These are phyloP conservation scores for Eospalax fontanierii DNA, from an alignment of 2,797 vertebrate species.

Conservation along the genomic window DNA sequence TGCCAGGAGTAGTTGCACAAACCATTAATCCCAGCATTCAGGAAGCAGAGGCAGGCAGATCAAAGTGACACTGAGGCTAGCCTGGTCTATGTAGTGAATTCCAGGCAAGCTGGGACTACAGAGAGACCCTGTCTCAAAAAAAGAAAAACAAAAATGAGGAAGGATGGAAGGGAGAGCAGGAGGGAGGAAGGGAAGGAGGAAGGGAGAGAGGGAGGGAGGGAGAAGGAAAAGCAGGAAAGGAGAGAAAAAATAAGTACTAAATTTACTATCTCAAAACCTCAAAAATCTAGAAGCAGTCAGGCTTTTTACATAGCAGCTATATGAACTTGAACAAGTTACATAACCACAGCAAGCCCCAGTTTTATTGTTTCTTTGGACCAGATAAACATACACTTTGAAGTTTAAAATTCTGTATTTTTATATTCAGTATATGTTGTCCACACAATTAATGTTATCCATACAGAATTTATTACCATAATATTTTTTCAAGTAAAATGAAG, in stretches of 20 bases:
- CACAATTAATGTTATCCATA: not conserved
- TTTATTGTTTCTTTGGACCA: not conserved
- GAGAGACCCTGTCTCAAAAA: too few relatives aligned
- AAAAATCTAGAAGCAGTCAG: not conserved
- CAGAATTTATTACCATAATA: conserved; percentile 18
- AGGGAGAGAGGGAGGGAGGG: too few relatives aligned
- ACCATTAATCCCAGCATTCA: too few relatives aligned
- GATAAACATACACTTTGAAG: not conserved
- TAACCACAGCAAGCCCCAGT: not conserved
- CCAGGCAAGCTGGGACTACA: too few relatives aligned
- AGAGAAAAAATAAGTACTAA: not conserved
- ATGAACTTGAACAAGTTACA: not conserved
- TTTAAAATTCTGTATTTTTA: not conserved
- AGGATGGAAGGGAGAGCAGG: too few relatives aligned
- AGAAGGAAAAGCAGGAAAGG: not conserved
- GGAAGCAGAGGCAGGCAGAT: too few relatives aligned
- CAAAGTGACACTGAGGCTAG: too few relatives aligned
- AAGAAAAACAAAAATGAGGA: too few relatives aligned
- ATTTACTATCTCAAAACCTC: not conserved
- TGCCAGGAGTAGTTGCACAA: too few relatives aligned
- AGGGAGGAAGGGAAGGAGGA: too few relatives aligned
- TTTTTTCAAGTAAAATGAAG: conserved; percentile 43
- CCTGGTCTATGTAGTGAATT: too few relatives aligned
- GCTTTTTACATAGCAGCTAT: not conserved
- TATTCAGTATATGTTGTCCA: not conserved